These are phyloP conservation scores for Probosciger aterrimus DNA, from an alignment of 2,113 vertebrate species.

Conservation along the genomic window DNA sequence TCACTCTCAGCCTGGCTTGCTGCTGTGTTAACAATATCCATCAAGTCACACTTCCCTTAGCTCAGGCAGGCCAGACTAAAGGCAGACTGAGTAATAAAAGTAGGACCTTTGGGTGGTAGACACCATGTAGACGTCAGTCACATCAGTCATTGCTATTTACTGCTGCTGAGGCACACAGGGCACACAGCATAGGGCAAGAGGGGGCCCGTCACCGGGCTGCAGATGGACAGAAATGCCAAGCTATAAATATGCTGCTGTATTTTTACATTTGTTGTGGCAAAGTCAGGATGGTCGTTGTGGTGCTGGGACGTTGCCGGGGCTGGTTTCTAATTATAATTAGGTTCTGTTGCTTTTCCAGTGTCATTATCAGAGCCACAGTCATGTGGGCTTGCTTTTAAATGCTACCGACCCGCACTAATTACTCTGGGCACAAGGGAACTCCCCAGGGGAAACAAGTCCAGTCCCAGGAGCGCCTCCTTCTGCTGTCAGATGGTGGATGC, in stretches of 20 bases:
- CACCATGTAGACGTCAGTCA: background rate
- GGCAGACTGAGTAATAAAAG: background rate
- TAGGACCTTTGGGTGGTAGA: background rate
- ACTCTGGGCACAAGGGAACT: background rate
- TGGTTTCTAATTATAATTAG: slow-evolving; percentile 67
- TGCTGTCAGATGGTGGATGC: background rate
- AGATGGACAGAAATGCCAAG: slow-evolving; percentile 29
- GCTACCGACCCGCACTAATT: background rate
- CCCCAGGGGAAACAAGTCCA: background rate
- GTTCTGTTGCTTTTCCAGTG: slow-evolving; percentile 43
- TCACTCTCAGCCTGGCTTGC: background rate
- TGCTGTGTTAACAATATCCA: background rate
- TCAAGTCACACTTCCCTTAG: background rate
- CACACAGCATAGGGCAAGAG: background rate
- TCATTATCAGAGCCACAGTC: slow-evolving; percentile 33
- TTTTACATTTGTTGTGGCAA: slow-evolving; percentile 65
- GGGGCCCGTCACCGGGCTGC: background rate
- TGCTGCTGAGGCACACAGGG: background rate
- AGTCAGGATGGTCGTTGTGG: slow-evolving; percentile 58
- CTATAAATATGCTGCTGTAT: slow-evolving; percentile 68
- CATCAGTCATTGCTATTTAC: background rate
- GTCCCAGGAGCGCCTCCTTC: slow-evolving; percentile 18
- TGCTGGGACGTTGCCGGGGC: slow-evolving; percentile 32
- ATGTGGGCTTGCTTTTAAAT: slow-evolving; percentile 27
- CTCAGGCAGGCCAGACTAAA: background rate